These are phyloP conservation scores for Drosophila melanogaster DNA, from an alignment of 1,140 invertebrate genomes.

Conservation along the genomic window Release_6_plus_ISO1_MT NT_037436.4:20411001-20411500, in stretches of 20 bases:
- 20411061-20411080: background rate
- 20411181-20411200: too few relatives aligned
- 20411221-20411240: too few relatives aligned
- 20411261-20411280: background rate
- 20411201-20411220: too few relatives aligned
- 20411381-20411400: constrained; percentile 2
- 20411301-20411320: constrained; percentile 11
- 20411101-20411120: constrained; percentile 1
- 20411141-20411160: background rate
- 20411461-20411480: constrained; percentile 9
- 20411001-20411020: background rate
- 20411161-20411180: background rate
- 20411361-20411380: constrained; percentile 4
- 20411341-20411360: constrained; percentile 22
- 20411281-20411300: constrained; percentile 21
- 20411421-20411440: background rate
- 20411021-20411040: constrained; percentile 14
- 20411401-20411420: constrained; percentile 1
- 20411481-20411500: constrained; percentile 19
- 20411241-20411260: too few relatives aligned
- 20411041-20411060: constrained; percentile 6
- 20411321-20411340: constrained; percentile 16
- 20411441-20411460: background rate
- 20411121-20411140: background rate
- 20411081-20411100: constrained; percentile 22